These are phyloP conservation scores for Tetrapedia diversipes DNA, from an alignment of 2,888 invertebrate genomes.

Conservation along the genomic window DNA sequence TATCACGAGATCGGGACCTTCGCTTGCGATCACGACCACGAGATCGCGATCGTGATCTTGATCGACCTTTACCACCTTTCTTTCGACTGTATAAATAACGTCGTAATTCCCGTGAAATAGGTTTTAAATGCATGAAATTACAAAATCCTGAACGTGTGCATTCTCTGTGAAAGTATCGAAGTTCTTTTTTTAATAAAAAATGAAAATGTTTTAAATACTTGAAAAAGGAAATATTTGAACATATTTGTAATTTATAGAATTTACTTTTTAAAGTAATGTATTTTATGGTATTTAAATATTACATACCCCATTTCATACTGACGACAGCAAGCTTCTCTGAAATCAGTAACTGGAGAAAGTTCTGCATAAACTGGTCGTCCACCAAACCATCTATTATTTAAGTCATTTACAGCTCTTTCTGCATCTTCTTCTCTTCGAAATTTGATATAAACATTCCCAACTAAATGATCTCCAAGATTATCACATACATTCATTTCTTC, in stretches of 20 bases:
- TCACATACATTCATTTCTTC: conserved; percentile 99
- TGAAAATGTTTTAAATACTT: neutral
- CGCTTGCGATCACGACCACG: conserved; percentile 84
- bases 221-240: neutral
- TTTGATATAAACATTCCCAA: conserved; percentile 99
- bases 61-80: conserved; percentile 84
- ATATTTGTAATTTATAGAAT: neutral
- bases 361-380: conserved; percentile 99
- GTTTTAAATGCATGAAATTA: conserved; percentile 99
- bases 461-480: conserved; percentile 98
- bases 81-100: conserved; percentile 91
- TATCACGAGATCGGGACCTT: conserved; percentile 81
- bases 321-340: conserved; percentile 99
- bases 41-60: conserved; percentile 86
- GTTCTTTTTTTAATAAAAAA: neutral
- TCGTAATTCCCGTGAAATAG: conserved; percentile 96
- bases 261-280: neutral
- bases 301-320: conserved; percentile 98
- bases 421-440: conserved; percentile 99
- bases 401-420: conserved; percentile 97
- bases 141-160: conserved; percentile 99
- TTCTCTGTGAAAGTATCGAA: conserved; percentile 85
- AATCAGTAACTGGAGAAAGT: conserved; percentile 99
- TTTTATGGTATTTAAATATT: neutral
- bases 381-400: conserved; percentile 99